Evolutionary conservation across 2,797 vertebrate genomes (phyloP).

Genomic region (Sebastes taczanowskii): DNA sequence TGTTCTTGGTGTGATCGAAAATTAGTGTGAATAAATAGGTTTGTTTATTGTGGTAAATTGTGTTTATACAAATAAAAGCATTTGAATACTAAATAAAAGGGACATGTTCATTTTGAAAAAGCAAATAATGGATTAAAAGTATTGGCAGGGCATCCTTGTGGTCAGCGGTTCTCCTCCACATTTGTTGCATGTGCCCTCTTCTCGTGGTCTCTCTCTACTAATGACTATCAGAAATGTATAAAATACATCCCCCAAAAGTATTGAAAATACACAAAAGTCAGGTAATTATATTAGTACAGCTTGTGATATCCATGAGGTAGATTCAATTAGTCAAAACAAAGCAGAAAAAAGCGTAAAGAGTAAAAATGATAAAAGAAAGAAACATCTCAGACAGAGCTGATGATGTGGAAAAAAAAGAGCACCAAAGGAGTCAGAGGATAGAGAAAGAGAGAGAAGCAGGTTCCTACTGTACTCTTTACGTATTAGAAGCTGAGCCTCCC

Average conservation of each 20-base stretch:
- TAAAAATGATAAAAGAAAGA: not conserved
- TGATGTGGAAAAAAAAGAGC: conserved; percentile 1
- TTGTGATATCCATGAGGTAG: not conserved
- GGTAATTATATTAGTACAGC: not conserved
- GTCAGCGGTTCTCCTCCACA: not conserved
- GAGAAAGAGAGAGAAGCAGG: conserved; percentile 13
- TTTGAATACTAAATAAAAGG: not conserved
- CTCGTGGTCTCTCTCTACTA: not conserved
- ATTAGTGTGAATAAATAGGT: not conserved
- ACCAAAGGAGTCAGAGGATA: not conserved
- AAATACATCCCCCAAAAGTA: not conserved
- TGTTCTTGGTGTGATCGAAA: not conserved
- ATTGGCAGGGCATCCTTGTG: not conserved
- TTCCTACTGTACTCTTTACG: conserved; percentile 63
- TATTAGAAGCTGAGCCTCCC: conserved; percentile 54
- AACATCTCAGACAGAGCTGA: not conserved
- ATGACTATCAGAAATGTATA: not conserved
- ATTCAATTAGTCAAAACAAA: not conserved
- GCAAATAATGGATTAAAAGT: not conserved
- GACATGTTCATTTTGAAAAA: not conserved
- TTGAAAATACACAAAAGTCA: not conserved
- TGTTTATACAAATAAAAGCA: not conserved
- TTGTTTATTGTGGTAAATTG: not conserved
- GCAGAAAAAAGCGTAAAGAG: not conserved
- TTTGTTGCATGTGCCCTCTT: not conserved